Conservation (phyloP, 2,797 vertebrate genomes). For the Luscinia luscinia region DNA sequence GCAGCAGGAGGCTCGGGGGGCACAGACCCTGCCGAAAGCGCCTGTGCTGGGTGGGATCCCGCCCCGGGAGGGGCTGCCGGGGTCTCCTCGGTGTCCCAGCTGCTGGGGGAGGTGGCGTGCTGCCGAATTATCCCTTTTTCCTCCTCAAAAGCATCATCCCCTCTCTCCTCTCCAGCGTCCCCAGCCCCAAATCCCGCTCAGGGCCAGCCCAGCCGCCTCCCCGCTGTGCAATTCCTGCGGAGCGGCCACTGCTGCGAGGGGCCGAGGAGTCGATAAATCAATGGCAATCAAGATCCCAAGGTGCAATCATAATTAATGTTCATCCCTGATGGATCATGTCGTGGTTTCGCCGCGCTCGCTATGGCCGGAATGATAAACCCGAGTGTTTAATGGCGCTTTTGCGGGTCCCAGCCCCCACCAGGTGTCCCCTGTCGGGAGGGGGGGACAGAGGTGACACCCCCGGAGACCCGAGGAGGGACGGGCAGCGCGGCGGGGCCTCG, state of each 20-base stretch:
- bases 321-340: constrained; percentile 65
- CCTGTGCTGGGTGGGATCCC: not conserved
- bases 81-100: not conserved
- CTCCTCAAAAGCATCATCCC: not conserved
- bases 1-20: not conserved
- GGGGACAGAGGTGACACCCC: not conserved
- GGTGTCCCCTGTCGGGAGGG: not conserved
- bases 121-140: accelerated
- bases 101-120: accelerated
- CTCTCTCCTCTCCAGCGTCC: not conserved
- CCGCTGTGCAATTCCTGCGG: not conserved
- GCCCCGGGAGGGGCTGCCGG: accelerated
- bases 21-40: not conserved
- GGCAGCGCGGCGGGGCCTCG: accelerated
- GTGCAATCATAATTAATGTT: constrained; percentile 74
- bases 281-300: constrained; percentile 65
- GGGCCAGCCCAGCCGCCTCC: not conserved
- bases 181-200: not conserved
- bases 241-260: constrained; percentile 1
- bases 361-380: not conserved
- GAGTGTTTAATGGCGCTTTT: not conserved
- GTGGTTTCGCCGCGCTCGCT: not conserved
- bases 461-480: not conserved
- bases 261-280: constrained; percentile 60
- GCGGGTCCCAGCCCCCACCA: not conserved